Base-by-base conservation (phyloP, 2,888 invertebrate genomes). In the Byasa hedistus region DNA sequence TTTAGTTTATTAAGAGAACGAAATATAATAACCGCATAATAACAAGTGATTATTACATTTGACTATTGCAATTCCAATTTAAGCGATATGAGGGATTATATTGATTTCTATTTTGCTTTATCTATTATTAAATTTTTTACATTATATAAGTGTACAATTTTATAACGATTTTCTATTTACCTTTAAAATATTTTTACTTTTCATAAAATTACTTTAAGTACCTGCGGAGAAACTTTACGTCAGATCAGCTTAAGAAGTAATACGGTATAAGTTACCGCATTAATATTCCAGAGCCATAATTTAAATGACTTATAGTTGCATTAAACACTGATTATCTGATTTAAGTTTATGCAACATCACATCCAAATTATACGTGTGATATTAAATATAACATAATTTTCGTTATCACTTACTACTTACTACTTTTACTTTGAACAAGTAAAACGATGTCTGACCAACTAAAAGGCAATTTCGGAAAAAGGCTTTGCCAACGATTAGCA, bases 221-320 rank as follows among this genome's bases (percentile, higher is more conserved):
- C 36, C 39, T 61, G 52, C 54, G 61, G 32, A 51, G 61, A 54
- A 61, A 61, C 61, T 61, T 61, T 61, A 55, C 24, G 36, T 54
- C 36, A 61, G 55, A 55, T 61, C 54, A 19, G 61, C 61, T 61
- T 61, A 61, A 39, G 61, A 32, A 61, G 54, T 61, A 39, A 61
- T 39, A 54, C 39, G 21, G 61, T 54, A 36, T 23, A 61, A 61
- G 36, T 61, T 61, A 61, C 54, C 7, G 52, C 52, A 61, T 61
- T 54, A 61, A 61, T 54, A 61, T 61, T 61, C 54, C 36, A 22
- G 52, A 52, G 61, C 22, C 32, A 52, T 36, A 22, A 36, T 32
- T 61, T 54, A 17, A 36, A 21, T 36, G n/a, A 54, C 17, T 52
- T 61, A 36, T 61, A 61, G 21, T 19, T 61, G 19, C 27, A 61